Evolutionary conservation across 2,888 invertebrate species (phyloP), one percentile per base, ranked within the genome.

Genomic region (Monoplex corrugatus): DNA sequence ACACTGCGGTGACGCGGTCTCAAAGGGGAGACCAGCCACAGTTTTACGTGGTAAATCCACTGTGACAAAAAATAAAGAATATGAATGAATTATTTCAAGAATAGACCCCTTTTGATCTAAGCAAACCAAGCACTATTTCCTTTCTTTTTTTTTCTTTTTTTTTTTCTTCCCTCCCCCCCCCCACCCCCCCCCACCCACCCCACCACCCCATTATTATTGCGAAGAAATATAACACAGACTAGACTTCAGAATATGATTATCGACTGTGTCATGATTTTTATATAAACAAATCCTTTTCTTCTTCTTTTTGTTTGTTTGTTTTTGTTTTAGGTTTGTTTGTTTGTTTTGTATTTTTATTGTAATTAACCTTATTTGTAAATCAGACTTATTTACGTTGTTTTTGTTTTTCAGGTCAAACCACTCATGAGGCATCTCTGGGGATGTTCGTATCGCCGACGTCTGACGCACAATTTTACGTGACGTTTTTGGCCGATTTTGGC

Each of bases 401-500:
- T 32, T 45, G n/a, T 83, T 83, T 19, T 45, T 45, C 88, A 44
- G 93, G 93, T 57, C 93, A 92, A 90, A 93, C 93, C 2, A 92
- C 93, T 16, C 89, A 93, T 90, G 93, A 93, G 45, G 91, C 92
- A 0, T 85, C 84, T 32, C 43, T 35, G 90, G 90, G 8, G 89
- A 90, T 10, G 57, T 44, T 13, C 89, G 89, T 92, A 87, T 86
- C 75, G 87, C 28, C 68, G 86, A 13, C 87, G 89, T 8, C 82
- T 89, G 23, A 87, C 50, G n/a, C 88, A 88, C 23, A 92, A 93
- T 75, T 89, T 92, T 32, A n/a, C 45, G 87, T 40, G 93, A 92
- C 82, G 92, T 92, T 1, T 92, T 93, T 78, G 93, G 93, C 38
- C 89, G 83, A 32, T 90, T 89, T 43, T 92, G 93, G 93, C 86